Base-by-base conservation (phyloP, 2,113 vertebrate species). In the Antennarius striatus region DNA sequence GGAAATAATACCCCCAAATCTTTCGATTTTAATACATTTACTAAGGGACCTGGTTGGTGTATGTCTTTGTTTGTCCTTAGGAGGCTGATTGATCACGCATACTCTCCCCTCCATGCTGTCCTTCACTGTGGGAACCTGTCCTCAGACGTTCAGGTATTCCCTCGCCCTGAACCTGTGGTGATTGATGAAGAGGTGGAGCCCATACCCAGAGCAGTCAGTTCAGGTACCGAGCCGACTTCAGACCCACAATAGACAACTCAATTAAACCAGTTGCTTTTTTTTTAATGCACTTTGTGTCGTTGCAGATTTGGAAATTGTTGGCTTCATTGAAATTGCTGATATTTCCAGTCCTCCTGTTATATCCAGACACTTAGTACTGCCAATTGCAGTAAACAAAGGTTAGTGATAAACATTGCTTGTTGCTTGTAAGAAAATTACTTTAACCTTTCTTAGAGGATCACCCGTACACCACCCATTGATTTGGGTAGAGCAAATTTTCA, bases 351-450 rank as follows among this genome's bases (percentile, higher is more conserved):
- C 98, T 48, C 97, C 97, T 6, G 98, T 99, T 66, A 87, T 97
- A 68, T 99, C 98, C 63, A 94, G 97, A 75, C 98, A 99, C 88
- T 84, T 99, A 90, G 96, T 99, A 1, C 86, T 99, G 52, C 98
- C 98, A 46, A 97, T 99, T 71, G 96, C 96, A 62, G 95, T 98
- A 36, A 98, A 94, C 87, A 98, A 96, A 97, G 98, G 98, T 98
- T 68, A 89, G 94, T 68, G 40, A 61, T 56, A 8, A 22, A 63
- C 3, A 16, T 16, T 61, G 28, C 39, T 36, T 80, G 66, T 36
- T 7, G 3, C 22, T 66, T 30, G 30, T 22, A 46, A 55, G 13
- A 68, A n/a, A 56, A 22, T 22, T 22, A 22, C 22, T 36, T 12
- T 17, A 14, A 55, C 46, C 7, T 65, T 71, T 45, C 4, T 7